Percentiles rank a stretch among this genome's conserved stretches.
Conservation (phyloP, 2,113 vertebrate species). For the Pluvialis apricaria region DNA sequence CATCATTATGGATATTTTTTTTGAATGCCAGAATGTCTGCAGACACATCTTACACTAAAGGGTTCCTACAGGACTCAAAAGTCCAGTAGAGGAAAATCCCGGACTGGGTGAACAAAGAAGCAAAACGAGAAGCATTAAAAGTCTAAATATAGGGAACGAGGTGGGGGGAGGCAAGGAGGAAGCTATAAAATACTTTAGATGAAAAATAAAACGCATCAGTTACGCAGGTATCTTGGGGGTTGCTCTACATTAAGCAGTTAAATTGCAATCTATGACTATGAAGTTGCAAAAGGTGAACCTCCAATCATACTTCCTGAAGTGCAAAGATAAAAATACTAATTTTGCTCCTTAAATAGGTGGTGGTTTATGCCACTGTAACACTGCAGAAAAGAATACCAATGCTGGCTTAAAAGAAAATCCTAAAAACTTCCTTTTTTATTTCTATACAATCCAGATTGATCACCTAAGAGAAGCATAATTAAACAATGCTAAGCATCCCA, state of each 20-base stretch:
- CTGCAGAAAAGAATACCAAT: slow-evolving; percentile 14
- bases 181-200: not conserved
- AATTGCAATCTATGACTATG: not conserved
- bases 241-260: slow-evolving; percentile 44
- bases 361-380: not conserved
- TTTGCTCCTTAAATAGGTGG: slow-evolving; percentile 29
- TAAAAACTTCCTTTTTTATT: slow-evolving; percentile 47
- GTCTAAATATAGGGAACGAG: not conserved
- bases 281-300: slow-evolving; percentile 30
- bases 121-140: not conserved
- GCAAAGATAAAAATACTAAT: slow-evolving; percentile 54
- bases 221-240: not conserved
- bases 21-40: slow-evolving; percentile 1
- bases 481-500: slow-evolving; percentile 68
- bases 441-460: slow-evolving; percentile 54
- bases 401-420: not conserved
- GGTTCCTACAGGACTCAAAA: not conserved
- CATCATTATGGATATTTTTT: not conserved
- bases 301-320: slow-evolving; percentile 53
- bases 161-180: not conserved
- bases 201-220: not conserved
- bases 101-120: not conserved
- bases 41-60: not conserved
- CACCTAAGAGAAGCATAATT: slow-evolving; percentile 68
- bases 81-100: not conserved